phyloP scores from a whole-genome alignment of 2,113 vertebrate genomes.

The Narcine bancroftii region DNA sequence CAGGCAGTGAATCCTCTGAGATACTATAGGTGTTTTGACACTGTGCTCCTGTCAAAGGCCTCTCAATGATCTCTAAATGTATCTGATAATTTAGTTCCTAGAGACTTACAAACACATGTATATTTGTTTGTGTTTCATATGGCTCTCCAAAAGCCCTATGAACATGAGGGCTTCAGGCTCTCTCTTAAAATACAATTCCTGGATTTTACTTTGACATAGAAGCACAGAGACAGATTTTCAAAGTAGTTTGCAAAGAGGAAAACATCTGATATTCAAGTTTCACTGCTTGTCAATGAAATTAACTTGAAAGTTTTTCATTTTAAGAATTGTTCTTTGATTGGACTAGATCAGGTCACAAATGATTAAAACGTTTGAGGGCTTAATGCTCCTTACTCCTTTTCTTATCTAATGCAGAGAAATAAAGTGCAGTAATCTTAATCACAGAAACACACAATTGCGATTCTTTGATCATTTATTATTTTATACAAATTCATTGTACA shows the following conservation, averaged over 20 bases:
- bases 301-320: background rate
- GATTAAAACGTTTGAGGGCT: too few relatives aligned
- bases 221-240: too few relatives aligned
- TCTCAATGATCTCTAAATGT: too few relatives aligned
- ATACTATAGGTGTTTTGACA: background rate
- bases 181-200: background rate
- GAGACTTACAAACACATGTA: too few relatives aligned
- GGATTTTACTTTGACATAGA: background rate
- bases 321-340: background rate
- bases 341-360: background rate
- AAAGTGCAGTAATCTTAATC: background rate
- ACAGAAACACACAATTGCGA: background rate
- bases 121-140: too few relatives aligned
- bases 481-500: too few relatives aligned
- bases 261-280: background rate
- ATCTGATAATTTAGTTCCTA: too few relatives aligned
- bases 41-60: too few relatives aligned
- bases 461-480: background rate
- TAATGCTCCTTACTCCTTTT: background rate
- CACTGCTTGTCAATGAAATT: background rate
- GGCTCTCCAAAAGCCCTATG: too few relatives aligned
- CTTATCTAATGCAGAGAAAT: background rate
- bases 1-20: background rate
- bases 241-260: background rate
- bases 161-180: background rate